Percentiles rank a stretch among this genome's conserved stretches.
These are phyloP conservation scores for Pseudococcus longispinus DNA, from an alignment of 2,888 invertebrate genomes.

Conservation along the genomic window DNA sequence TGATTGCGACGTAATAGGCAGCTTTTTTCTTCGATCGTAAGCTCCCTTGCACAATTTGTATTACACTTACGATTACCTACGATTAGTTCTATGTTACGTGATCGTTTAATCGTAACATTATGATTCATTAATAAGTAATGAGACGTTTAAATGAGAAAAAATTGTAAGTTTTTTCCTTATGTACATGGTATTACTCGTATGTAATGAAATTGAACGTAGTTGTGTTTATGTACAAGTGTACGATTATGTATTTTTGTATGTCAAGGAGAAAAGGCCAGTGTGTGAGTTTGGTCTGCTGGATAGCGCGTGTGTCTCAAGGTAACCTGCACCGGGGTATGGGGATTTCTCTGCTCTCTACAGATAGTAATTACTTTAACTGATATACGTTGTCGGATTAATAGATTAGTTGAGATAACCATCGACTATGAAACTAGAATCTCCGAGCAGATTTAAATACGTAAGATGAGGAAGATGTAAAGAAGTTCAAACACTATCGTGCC, in stretches of 20 bases:
- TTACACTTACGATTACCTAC: not conserved
- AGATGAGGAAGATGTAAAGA: too few relatives aligned
- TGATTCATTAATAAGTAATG: not conserved
- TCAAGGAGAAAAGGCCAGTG: not conserved
- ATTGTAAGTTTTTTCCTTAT: not conserved
- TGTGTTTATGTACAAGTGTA: not conserved
- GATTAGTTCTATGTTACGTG: not conserved
- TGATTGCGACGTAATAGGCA: not conserved
- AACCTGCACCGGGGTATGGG: not conserved
- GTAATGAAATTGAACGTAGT: not conserved
- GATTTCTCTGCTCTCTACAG: not conserved
- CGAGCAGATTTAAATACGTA: not conserved
- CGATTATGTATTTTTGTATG: not conserved
- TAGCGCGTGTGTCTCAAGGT: not conserved
- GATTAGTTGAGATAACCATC: not conserved
- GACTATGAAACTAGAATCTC: not conserved
- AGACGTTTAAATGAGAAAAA: not conserved
- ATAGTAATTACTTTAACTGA: not conserved
- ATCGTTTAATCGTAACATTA: not conserved
- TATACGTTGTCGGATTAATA: not conserved
- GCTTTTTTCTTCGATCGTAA: not conserved
- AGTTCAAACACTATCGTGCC: too few relatives aligned
- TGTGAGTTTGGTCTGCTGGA: conserved; percentile 4
- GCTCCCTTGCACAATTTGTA: not conserved
- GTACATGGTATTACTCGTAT: not conserved